Conservation (phyloP, 2,113 vertebrate genomes). For the Campylorhamphus procurvoides region DNA sequence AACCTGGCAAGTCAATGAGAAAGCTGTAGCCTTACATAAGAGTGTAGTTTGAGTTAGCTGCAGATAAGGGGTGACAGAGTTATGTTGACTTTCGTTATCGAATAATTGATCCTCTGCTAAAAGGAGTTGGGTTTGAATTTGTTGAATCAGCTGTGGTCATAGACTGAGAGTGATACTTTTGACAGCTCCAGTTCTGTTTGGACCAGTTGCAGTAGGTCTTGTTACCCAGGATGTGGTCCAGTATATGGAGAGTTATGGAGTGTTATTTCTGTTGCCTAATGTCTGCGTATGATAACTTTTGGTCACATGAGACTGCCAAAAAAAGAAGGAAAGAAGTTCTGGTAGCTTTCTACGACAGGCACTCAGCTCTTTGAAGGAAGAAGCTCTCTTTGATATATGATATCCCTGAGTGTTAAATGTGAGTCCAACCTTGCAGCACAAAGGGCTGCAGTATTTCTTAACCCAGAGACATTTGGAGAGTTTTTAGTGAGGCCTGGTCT, state of each 20-base stretch:
- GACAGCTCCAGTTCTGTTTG: background rate
- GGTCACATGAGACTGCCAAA: background rate
- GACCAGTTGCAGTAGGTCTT: background rate
- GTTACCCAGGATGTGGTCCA: background rate
- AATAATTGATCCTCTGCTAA: constrained; percentile 13
- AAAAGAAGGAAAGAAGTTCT: background rate
- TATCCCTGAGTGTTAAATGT: background rate
- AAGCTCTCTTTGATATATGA: background rate
- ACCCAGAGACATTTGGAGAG: background rate
- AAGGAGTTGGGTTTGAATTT: background rate
- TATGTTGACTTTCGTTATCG: background rate
- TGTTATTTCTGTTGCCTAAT: constrained; percentile 31
- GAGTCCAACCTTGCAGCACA: background rate
- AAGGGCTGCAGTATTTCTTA: constrained; percentile 7
- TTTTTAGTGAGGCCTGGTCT: background rate
- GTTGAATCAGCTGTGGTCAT: constrained; percentile 8
- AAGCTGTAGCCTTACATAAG: background rate
- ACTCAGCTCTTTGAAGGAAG: background rate
- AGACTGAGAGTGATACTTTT: background rate
- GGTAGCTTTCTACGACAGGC: constrained; percentile 28
- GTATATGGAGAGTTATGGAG: background rate
- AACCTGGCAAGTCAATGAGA: background rate
- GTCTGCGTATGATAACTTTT: constrained; percentile 3
- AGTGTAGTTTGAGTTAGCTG: background rate
- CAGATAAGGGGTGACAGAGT: constrained; percentile 15